Evolutionary conservation across 2,888 invertebrate genomes (phyloP), one percentile per base, ranked within the genome.

Genomic region (Tortrix viridana): DNA sequence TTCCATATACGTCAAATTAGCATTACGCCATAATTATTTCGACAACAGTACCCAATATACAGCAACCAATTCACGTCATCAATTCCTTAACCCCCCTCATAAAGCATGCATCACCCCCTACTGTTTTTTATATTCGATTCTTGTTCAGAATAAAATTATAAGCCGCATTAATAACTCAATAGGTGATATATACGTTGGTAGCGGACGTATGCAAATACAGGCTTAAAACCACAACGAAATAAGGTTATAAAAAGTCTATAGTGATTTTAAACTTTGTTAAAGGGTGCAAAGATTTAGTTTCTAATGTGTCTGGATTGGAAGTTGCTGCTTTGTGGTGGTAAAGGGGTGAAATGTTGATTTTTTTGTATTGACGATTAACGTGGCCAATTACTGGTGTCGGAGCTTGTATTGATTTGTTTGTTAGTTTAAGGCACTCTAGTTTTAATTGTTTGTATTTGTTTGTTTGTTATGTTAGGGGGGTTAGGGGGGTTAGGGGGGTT

Each of bases 121-220:
- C 86, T 79, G 91, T 79, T 86, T 90, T 89, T 90, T 89, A 89
- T 90, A 87, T 84, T 86, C 81, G 79, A 82, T 80, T 77, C 80
- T 76, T 76, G 76, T 80, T 79, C 84, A 79, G 88, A 85, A 89
- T 90, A 89, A 89, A 85, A 88, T 89, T 88, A 88, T 87, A 86
- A 79, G 77, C 75, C 65, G 78, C 77, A 79, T 83, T 82, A 83
- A 88, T 89, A 89, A 88, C 82, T 89, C 87, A 86, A 74, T 74
- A 72, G 74, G 75, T 85, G 86, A 87, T 86, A 82, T 85, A 79
- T 78, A 75, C 72, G 72, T 70, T 80, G 80, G 82, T 81, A 82
- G 81, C 79, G 69, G 75, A 72, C 75, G 66, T 80, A 83, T 81
- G 82, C 80, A 76, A 81, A 81, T 32, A 32, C 12, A 32, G 32